Evolutionary conservation across 2,888 invertebrate species (phyloP).

Genomic region (Octodonta nipae): DNA sequence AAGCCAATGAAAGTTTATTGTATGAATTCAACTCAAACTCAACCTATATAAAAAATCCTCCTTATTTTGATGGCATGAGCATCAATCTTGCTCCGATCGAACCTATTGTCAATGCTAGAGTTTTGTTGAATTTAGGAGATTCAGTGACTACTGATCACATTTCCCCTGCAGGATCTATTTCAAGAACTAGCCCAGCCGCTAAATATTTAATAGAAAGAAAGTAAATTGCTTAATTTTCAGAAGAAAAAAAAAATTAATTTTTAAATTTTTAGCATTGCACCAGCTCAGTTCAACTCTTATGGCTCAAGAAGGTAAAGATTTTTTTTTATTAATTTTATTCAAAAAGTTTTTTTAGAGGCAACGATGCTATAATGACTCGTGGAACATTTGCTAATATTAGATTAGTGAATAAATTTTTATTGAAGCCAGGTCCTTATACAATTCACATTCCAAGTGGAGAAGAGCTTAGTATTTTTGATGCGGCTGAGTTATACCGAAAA

Average conservation of each 20-base stretch:
- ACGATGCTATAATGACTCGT: constrained; percentile 93
- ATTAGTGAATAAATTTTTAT: constrained; percentile 80
- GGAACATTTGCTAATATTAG: constrained; percentile 98
- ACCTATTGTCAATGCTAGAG: constrained; percentile 60
- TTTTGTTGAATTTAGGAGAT: constrained; percentile 79
- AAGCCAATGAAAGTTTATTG: constrained; percentile 39
- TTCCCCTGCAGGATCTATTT: constrained; percentile 94
- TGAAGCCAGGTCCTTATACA: constrained; percentile 71
- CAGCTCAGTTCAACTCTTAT: constrained; percentile 94
- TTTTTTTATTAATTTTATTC: too few relatives aligned
- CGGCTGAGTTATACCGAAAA: not conserved
- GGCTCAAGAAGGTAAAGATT: constrained; percentile 92
- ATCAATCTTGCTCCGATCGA: constrained; percentile 48
- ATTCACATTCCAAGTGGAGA: constrained; percentile 77
- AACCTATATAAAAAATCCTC: constrained; percentile 91
- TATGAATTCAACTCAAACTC: constrained; percentile 86
- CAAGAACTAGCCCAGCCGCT: constrained; percentile 90
- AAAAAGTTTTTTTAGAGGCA: too few relatives aligned
- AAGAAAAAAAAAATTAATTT: too few relatives aligned
- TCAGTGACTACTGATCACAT: constrained; percentile 99
- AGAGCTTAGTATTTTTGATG: constrained; percentile 47
- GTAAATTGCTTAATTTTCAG: too few relatives aligned
- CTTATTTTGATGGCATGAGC: constrained; percentile 67
- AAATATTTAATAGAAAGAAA: too few relatives aligned
- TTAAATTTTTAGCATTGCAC: constrained; percentile 38